A percentile compares a stretch with the other conserved stretches of the same genome.
Conservation (phyloP, 2,113 vertebrate genomes). For the Microcebus jonahi region DNA sequence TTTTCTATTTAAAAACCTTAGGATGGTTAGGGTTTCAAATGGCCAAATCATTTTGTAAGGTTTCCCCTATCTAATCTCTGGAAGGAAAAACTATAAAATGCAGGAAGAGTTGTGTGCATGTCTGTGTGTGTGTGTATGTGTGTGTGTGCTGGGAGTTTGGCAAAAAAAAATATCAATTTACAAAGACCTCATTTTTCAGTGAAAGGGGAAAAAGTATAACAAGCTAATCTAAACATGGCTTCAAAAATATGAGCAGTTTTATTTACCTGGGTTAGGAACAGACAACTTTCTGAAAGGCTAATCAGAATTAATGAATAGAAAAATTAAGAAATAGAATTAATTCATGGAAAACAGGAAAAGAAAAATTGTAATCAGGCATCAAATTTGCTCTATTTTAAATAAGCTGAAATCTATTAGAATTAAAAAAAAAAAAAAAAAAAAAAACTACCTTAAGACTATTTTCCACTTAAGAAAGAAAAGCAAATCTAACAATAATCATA, state of each 20-base stretch:
- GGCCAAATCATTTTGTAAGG: neutral
- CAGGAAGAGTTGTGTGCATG: too few species aligned
- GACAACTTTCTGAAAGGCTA: slow-evolving; percentile 69
- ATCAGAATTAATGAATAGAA: slow-evolving; percentile 79
- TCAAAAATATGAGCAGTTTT: slow-evolving; percentile 27
- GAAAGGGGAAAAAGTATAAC: neutral
- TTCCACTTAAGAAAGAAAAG: neutral
- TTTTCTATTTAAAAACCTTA: neutral
- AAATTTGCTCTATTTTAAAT: slow-evolving; percentile 60
- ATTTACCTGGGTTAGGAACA: slow-evolving; percentile 53
- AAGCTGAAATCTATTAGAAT: slow-evolving; percentile 61
- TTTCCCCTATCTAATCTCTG: neutral
- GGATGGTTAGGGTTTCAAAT: neutral
- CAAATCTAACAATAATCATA: neutral
- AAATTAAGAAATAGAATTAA: slow-evolving; percentile 69
- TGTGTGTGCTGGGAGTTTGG: neutral
- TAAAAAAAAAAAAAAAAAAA: slow-evolving; percentile 28
- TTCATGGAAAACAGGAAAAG: slow-evolving; percentile 52
- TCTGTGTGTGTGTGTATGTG: too few species aligned
- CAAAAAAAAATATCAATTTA: neutral
- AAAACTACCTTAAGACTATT: slow-evolving; percentile 11
- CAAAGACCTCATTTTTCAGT: slow-evolving; percentile 51
- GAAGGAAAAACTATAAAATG: neutral
- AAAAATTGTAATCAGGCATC: slow-evolving; percentile 64
- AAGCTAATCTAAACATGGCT: neutral